phyloP scores from a whole-genome alignment of 2,797 vertebrate genomes.

The Picus viridis region DNA sequence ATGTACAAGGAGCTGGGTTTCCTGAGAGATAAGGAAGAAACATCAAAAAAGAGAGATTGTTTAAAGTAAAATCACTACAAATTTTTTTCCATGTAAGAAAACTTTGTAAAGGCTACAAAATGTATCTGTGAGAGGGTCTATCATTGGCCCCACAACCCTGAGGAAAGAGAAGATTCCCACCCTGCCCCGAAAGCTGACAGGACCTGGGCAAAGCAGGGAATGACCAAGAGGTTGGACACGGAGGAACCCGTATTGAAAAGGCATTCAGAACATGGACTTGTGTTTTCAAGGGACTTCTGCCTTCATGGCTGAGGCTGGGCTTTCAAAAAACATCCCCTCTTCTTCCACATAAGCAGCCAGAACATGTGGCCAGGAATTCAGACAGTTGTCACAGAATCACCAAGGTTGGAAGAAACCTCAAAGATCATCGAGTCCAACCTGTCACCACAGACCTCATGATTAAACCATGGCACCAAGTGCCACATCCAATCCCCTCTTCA shows the following conservation, averaged over 20 bases:
- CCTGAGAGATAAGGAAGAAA: constrained; percentile 31
- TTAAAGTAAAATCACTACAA: background rate
- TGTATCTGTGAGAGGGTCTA: background rate
- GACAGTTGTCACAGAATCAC: background rate
- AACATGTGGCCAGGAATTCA: constrained; percentile 12
- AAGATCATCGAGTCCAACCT: no score
- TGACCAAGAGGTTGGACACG: background rate
- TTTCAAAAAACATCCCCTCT: background rate
- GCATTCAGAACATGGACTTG: background rate
- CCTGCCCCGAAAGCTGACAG: background rate
- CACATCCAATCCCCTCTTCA: no score
- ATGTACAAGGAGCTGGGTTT: background rate
- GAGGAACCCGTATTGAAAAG: background rate
- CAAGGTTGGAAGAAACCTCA: no score
- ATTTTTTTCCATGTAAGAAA: background rate
- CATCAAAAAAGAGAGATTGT: background rate
- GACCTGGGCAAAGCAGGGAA: constrained; percentile 11
- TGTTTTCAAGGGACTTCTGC: background rate
- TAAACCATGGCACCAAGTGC: no score
- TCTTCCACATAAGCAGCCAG: background rate
- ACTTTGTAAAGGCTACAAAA: background rate
- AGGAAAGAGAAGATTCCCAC: background rate
- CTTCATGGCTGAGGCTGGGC: background rate
- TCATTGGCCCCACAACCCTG: background rate
- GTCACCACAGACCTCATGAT: no score